Evolutionary conservation across 1,140 invertebrate species (phyloP), one percentile per base, ranked within the genome.

Genomic region (Myzus persicae): DNA sequence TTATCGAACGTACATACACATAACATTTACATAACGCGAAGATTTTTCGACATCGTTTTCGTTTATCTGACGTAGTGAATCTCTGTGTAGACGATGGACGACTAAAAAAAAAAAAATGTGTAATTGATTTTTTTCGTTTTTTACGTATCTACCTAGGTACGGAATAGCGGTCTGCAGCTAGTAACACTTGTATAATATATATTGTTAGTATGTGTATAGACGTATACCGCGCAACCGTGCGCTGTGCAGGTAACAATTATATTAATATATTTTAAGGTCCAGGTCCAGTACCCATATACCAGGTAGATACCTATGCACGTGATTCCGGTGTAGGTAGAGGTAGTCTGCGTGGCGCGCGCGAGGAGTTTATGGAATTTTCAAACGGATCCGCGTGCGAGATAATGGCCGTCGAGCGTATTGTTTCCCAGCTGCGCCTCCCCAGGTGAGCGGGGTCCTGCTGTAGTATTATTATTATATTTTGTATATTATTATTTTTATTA

Each of bases 341-440:
- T n/a, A 89, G 87, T 24, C 59, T 76, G n/a, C 59, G 59, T 76
- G 31, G 59, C 59, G 59, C 59, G 59, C 59, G n/a, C 31, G 7
- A 89, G 22, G 87, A 89, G 87, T 24, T 11, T 26, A 48, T 51
- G 87, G 22, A 38, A 89, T 89, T 89, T 89, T 51, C 46, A 38
- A 76, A 89, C 46, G 87, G 87, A 90, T 90, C 48, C 48, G 9
- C 36, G 44, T 48, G 31, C 44, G 44, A 90, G 48, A 40, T 36
- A 14, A 7, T 2, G 20, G 24, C 88, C 87, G 46, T 26, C 48
- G n/a, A n/a, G 48, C 48, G 88, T 90, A 59, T 90, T 90, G 48
- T 90, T 90, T 42, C 44, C 59, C 31, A 18, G 31, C 4, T 76
- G 31, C 88, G 40, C 40, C 40, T 54, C 46, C 88, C n/a, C 46